Evolutionary conservation across 2,113 vertebrate genomes (phyloP).

Genomic region (Danio rerio): GRCz12tu NC_133200.1:31448501-31449000

Average conservation of each 20-base stretch:
- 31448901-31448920: no score
- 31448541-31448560: constrained; percentile 97
- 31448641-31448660: not conserved
- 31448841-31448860: no score
- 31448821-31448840: no score
- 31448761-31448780: not conserved
- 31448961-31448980: no score
- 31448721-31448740: not conserved
- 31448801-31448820: no score
- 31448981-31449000: no score
- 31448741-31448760: not conserved
- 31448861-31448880: no score
- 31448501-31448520: constrained; percentile 94
- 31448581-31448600: constrained; percentile 91
- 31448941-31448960: no score
- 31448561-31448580: constrained; percentile 96
- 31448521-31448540: constrained; percentile 91
- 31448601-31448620: not conserved
- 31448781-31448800: not conserved
- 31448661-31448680: not conserved
- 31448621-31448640: not conserved
- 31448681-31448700: not conserved
- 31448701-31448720: not conserved
- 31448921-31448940: no score
- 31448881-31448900: no score